phyloP scores from a whole-genome alignment of 2,797 vertebrate genomes.

The Tangara arthus region DNA sequence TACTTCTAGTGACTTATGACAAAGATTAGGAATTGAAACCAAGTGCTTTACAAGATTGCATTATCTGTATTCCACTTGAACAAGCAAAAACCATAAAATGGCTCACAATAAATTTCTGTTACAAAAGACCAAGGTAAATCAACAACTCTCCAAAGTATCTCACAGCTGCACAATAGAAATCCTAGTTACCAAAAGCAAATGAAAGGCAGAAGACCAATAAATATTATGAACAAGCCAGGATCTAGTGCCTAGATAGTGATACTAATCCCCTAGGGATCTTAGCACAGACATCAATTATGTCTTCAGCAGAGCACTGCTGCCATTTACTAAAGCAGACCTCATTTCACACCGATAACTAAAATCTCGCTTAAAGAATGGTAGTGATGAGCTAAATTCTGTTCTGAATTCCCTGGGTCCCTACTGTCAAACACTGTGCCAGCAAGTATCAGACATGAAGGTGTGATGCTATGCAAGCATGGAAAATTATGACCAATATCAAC shows the following conservation, averaged over 20 bases:
- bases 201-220: conserved; percentile 15
- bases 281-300: not conserved
- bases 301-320: not conserved
- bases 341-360: not conserved
- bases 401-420: not conserved
- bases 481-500: not conserved
- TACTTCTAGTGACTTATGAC: not conserved
- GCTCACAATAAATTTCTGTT: not conserved
- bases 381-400: not conserved
- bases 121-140: not conserved
- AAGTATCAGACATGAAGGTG: not conserved
- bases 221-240: not conserved
- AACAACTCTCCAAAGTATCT: not conserved
- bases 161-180: not conserved
- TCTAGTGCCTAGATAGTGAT: not conserved
- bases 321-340: not conserved
- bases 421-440: not conserved
- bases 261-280: not conserved
- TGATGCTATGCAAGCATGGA: not conserved
- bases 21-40: not conserved
- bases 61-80: not conserved
- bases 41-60: not conserved
- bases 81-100: conserved; percentile 12
- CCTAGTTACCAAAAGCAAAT: not conserved
- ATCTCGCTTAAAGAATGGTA: not conserved